Percentiles rank a stretch among this genome's conserved stretches.
Evolutionary conservation across 2,888 invertebrate genomes (phyloP).

Genomic region (Zaprionus lineosus): DNA sequence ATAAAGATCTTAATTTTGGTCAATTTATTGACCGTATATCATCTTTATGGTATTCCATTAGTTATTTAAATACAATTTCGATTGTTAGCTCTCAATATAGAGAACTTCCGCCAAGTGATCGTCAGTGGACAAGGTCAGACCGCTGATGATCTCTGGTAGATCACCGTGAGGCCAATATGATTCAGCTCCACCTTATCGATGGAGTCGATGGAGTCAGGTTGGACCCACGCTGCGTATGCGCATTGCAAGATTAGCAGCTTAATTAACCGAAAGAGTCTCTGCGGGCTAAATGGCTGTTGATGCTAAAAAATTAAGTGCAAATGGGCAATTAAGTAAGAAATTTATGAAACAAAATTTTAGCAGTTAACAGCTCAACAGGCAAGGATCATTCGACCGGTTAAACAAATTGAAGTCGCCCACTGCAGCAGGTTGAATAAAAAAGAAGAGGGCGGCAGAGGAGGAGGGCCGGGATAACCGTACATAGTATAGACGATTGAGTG

Average conservation of each 20-base stretch:
- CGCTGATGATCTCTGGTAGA: neutral
- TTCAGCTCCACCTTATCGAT: neutral
- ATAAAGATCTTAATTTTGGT: too few species aligned
- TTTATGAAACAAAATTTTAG: slow-evolving; percentile 66
- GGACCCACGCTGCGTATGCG: slow-evolving; percentile 68
- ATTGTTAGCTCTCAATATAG: slow-evolving; percentile 15
- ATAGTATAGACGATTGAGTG: slow-evolving; percentile 13
- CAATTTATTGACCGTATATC: too few species aligned
- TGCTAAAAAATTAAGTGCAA: slow-evolving; percentile 74
- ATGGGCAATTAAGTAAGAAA: slow-evolving; percentile 72
- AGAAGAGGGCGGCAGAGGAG: too few species aligned
- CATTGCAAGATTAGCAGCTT: slow-evolving; percentile 57
- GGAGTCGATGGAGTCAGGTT: neutral
- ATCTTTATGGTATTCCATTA: neutral
- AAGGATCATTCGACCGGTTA: slow-evolving; percentile 59
- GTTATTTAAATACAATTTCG: neutral
- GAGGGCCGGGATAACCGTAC: neutral
- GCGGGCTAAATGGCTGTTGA: slow-evolving; percentile 13
- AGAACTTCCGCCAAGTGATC: slow-evolving; percentile 11
- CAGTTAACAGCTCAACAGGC: slow-evolving; percentile 47
- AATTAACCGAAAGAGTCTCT: slow-evolving; percentile 52
- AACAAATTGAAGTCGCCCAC: slow-evolving; percentile 53
- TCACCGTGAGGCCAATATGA: too few species aligned
- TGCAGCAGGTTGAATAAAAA: too few species aligned
- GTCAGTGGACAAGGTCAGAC: slow-evolving; percentile 42